A percentile compares a stretch with the other conserved stretches of the same genome.
These are phyloP conservation scores for Stigmatopora argus DNA, from an alignment of 2,113 vertebrate species.

Conservation along the genomic window DNA sequence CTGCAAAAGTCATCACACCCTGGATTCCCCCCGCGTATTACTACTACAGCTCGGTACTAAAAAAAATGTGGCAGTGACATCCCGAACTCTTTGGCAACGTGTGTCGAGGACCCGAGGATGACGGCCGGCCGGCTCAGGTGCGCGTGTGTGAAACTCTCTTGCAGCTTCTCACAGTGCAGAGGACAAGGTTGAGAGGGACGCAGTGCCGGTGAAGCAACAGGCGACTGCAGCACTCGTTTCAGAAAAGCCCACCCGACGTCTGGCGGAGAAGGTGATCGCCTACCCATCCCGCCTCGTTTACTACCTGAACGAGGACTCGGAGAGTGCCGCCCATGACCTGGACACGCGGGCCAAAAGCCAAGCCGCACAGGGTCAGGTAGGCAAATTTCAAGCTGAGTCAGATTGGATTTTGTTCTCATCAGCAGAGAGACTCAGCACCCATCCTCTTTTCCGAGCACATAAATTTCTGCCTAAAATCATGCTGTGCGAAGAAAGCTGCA, in stretches of 20 bases:
- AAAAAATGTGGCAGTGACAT: slow-evolving; percentile 21
- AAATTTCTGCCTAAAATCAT: slow-evolving; percentile 9
- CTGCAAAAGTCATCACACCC: slow-evolving; percentile 4
- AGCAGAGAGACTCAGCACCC: background rate
- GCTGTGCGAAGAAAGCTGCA: slow-evolving; percentile 14
- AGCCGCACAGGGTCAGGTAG: slow-evolving; percentile 83
- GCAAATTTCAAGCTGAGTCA: slow-evolving; percentile 3
- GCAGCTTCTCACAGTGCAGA: slow-evolving; percentile 60
- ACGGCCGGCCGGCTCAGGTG: slow-evolving; percentile 12
- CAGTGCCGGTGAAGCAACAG: slow-evolving; percentile 67
- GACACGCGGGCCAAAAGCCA: slow-evolving; percentile 86
- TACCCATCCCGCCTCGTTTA: slow-evolving; percentile 92
- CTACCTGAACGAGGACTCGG: slow-evolving; percentile 89
- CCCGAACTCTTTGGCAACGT: slow-evolving; percentile 11
- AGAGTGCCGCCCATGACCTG: slow-evolving; percentile 91
- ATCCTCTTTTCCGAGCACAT: slow-evolving; percentile 4
- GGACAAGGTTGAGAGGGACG: slow-evolving; percentile 66
- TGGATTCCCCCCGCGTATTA: slow-evolving; percentile 6
- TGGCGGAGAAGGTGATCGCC: slow-evolving; percentile 79
- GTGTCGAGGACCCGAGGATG: slow-evolving; percentile 37
- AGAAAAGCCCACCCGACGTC: slow-evolving; percentile 72
- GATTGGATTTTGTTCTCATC: slow-evolving; percentile 4
- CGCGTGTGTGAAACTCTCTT: slow-evolving; percentile 34
- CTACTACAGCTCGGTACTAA: background rate
- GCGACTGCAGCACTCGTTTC: slow-evolving; percentile 73